Percentiles rank a stretch among this genome's conserved stretches.
These are phyloP conservation scores for Cephus spinipes DNA, from an alignment of 2,888 invertebrate genomes.

Conservation along the genomic window DNA sequence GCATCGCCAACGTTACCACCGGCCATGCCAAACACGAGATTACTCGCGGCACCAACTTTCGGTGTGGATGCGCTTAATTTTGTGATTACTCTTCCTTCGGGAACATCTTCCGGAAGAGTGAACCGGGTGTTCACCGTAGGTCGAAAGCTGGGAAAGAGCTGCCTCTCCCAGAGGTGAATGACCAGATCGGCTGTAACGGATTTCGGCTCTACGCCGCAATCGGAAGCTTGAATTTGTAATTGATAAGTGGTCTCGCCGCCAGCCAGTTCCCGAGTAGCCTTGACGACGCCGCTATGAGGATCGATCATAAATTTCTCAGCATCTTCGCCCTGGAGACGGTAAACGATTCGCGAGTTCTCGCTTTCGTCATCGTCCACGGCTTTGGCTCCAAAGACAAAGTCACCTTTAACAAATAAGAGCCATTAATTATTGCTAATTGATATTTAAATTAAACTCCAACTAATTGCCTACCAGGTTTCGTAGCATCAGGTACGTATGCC, in stretches of 20 bases:
- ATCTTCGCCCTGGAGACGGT: conserved; percentile 83
- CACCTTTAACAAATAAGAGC: conserved; percentile 57
- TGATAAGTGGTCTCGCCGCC: conserved; percentile 74
- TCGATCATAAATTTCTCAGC: conserved; percentile 84
- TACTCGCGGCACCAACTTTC: conserved; percentile 78
- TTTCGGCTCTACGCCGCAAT: conserved; percentile 78
- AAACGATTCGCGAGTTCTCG: conserved; percentile 83
- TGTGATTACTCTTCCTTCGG: conserved; percentile 81
- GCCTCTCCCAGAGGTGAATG: conserved; percentile 81
- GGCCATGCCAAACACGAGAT: conserved; percentile 84
- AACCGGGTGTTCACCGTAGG: conserved; percentile 79
- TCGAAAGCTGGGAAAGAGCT: conserved; percentile 84
- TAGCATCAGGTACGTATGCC: conserved; percentile 86
- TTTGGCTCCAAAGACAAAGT: conserved; percentile 92
- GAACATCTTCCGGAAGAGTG: conserved; percentile 82
- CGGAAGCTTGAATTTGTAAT: conserved; percentile 83
- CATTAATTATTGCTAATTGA: conserved; percentile 14
- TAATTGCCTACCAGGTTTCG: conserved; percentile 72
- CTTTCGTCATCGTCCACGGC: conserved; percentile 88
- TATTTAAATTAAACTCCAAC: not conserved
- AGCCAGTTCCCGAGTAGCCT: conserved; percentile 78
- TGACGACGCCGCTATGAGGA: conserved; percentile 86
- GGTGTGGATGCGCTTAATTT: conserved; percentile 84
- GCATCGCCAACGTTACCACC: conserved; percentile 95
- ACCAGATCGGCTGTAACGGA: conserved; percentile 81